A percentile compares a stretch with the other conserved stretches of the same genome.
Conservation (phyloP, 2,113 vertebrate genomes). For the Tichodroma muraria region DNA sequence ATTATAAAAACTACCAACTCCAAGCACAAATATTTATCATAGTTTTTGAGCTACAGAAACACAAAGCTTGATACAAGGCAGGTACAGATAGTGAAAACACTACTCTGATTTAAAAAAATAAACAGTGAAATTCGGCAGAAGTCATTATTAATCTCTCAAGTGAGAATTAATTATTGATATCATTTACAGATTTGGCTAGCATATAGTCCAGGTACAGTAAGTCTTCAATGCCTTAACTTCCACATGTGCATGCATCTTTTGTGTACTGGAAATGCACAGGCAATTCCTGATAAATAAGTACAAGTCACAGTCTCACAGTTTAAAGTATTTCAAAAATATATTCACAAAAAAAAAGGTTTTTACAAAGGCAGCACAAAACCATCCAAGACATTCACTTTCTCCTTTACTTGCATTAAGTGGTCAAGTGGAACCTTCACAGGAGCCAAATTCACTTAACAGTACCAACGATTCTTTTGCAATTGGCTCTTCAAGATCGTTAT, state of each 20-base stretch:
- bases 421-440: background rate
- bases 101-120: background rate
- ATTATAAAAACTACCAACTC: background rate
- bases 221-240: background rate
- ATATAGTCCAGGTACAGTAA: background rate
- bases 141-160: background rate
- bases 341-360: accelerated
- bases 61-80: background rate
- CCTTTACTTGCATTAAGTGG: background rate
- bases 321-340: background rate
- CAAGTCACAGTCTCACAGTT: background rate
- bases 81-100: background rate
- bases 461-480: background rate
- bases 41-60: background rate
- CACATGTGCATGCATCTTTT: accelerated
- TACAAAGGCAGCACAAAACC: background rate
- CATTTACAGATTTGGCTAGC: background rate
- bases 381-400: background rate
- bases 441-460: background rate
- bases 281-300: background rate
- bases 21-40: background rate
- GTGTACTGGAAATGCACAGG: background rate
- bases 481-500: background rate
- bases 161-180: background rate
- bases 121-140: background rate